Evolutionary conservation across 2,113 vertebrate species (phyloP), one percentile per base, ranked within the genome.

Genomic region (Gasterosteus nipponicus): DNA sequence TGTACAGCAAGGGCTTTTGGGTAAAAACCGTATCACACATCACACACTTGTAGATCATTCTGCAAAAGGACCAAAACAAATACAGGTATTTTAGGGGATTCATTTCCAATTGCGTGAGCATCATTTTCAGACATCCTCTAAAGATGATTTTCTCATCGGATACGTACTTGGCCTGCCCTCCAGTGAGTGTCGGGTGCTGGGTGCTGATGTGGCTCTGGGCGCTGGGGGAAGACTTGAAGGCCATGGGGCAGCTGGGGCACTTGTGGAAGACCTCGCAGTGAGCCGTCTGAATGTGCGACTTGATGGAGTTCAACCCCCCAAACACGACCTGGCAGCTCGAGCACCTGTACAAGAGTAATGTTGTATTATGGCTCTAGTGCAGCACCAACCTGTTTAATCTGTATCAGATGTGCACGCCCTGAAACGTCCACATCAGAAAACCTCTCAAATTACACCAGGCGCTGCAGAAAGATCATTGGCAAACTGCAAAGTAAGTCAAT

Each of bases 181-280:
- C 92, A n/a, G 94, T 94, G 83, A 98, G 95, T 1, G 95, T 94
- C 0, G 97, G 97, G 79, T 99, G 98, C 93, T 98, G 98, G 0
- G 95, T 95, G 90, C 94, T 95, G 49, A 98, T 95, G 89, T 99
- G 98, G 11, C 94, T 94, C 3, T 98, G 97, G 80, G 97, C 96
- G 6, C 97, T 96, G 65, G 98, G 96, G 0, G 96, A 94, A 0
- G 97, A 98, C 73, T 98, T 98, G 92, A 99, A 99, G 10, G 98
- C 98, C 98, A 99, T 99, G 89, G 97, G 97, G 78, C 98, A 99
- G 84, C 96, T 96, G 86, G 98, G 97, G 85, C 98, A 99, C 93
- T 99, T 99, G 86, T 99, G 97, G 93, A 99, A 99, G 77, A 99
- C 95, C 92, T 99, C 97, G 44, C 97, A 99, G 92, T 99, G 98